Percentiles rank a stretch among this genome's conserved stretches.
Evolutionary conservation across 2,113 vertebrate species (phyloP).

Genomic region (Lophotis ruficrista): DNA sequence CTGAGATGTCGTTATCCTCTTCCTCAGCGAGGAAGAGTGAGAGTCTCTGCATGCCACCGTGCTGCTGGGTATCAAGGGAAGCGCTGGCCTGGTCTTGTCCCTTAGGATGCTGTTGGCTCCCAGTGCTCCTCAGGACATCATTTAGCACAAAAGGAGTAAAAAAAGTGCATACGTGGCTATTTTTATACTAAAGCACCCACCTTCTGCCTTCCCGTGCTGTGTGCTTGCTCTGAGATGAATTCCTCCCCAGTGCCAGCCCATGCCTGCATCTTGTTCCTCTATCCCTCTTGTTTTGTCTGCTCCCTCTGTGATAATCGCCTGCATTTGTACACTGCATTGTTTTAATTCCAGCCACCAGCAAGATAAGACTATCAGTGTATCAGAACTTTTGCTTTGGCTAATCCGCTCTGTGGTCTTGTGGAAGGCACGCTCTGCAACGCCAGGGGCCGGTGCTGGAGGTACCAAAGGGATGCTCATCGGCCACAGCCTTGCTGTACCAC

Average conservation of each 20-base stretch:
- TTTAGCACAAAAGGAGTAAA: not conserved
- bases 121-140: not conserved
- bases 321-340: not conserved
- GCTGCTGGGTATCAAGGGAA: not conserved
- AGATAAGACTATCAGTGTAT: not conserved
- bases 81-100: not conserved
- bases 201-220: not conserved
- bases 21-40: not conserved
- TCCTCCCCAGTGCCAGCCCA: not conserved
- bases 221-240: not conserved
- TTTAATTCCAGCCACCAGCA: constrained; percentile 33
- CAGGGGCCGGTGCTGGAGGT: not conserved
- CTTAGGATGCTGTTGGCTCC: not conserved
- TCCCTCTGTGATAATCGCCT: not conserved
- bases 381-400: not conserved
- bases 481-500: not conserved
- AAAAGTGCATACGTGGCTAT: not conserved
- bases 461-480: not conserved
- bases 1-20: not conserved
- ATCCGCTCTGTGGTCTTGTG: not conserved
- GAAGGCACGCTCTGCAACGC: not conserved
- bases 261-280: not conserved
- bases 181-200: not conserved
- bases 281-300: constrained; percentile 20
- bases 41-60: not conserved